A percentile compares a stretch with the other conserved stretches of the same genome.
Conservation (phyloP, 37 sponge, comb jelly and placozoan genomes). For the Haliclona indistincta region DNA sequence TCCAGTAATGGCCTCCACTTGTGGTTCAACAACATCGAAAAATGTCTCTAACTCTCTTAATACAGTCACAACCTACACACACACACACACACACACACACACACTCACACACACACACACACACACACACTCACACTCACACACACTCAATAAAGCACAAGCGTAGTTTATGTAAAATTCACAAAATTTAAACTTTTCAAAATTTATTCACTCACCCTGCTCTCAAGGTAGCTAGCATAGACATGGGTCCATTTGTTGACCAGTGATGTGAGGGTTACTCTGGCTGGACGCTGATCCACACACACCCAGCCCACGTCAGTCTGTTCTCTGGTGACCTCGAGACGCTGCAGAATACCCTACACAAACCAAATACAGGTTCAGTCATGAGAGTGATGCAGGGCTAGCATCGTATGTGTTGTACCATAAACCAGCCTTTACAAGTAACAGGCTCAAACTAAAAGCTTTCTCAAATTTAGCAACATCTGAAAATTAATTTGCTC, state of each 20-base stretch:
- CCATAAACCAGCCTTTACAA: too few species aligned
- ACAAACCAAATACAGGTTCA: not conserved
- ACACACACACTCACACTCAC: not conserved
- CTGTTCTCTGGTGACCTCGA: slow-evolving; percentile 23
- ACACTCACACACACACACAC: not conserved
- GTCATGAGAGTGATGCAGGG: not conserved
- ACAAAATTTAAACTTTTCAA: slow-evolving; percentile 8
- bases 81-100: not conserved
- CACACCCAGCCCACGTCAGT: slow-evolving; percentile 76
- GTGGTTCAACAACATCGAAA: slow-evolving; percentile 72
- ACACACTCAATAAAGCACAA: not conserved
- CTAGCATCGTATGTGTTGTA: not conserved
- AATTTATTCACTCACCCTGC: slow-evolving; percentile 39
- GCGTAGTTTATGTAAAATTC: not conserved
- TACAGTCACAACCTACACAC: slow-evolving; percentile 20
- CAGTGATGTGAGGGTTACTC: slow-evolving; percentile 66
- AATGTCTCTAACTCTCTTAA: slow-evolving; percentile 59
- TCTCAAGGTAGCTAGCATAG: slow-evolving; percentile 74
- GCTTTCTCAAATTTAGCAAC: too few species aligned
- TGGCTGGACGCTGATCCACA: slow-evolving; percentile 72
- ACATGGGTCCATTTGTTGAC: slow-evolving; percentile 75
- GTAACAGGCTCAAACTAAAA: too few species aligned
- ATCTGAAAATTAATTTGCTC: too few species aligned
- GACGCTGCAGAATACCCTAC: slow-evolving; percentile 61
- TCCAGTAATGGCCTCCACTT: slow-evolving; percentile 71